These are phyloP conservation scores for Melanargia galathea DNA, from an alignment of 2,888 invertebrate species.

Conservation along the genomic window DNA sequence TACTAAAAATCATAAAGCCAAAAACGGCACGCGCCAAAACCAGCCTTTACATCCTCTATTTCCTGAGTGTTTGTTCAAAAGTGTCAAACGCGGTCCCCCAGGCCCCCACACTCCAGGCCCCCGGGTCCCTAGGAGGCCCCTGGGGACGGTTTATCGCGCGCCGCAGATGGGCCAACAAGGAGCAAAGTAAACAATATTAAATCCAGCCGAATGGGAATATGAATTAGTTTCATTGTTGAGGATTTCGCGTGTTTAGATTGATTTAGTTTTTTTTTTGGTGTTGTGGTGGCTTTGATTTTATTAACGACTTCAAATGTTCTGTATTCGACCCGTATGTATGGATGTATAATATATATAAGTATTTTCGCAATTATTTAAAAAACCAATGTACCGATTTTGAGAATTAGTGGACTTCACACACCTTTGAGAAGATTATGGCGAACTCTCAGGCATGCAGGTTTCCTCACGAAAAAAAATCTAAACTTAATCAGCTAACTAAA, in stretches of 20 bases:
- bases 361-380: too few species aligned
- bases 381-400: too few species aligned
- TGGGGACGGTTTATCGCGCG: constrained; percentile 48
- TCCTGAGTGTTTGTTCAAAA: constrained; percentile 18
- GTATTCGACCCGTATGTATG: too few species aligned
- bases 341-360: too few species aligned
- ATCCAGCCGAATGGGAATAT: constrained; percentile 45
- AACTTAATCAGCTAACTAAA: too few species aligned
- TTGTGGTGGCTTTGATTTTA: constrained; percentile 4
- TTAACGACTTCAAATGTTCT: not conserved
- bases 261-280: constrained; percentile 7
- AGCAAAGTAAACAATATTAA: constrained; percentile 45
- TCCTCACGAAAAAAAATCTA: too few species aligned
- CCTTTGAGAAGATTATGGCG: too few species aligned
- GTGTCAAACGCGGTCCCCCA: constrained; percentile 14
- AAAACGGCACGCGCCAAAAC: constrained; percentile 15
- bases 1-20: constrained; percentile 17
- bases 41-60: constrained; percentile 2
- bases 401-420: too few species aligned
- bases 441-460: too few species aligned
- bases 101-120: constrained; percentile 17
- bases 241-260: not conserved
- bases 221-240: constrained; percentile 45
- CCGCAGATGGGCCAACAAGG: constrained; percentile 43
- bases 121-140: constrained; percentile 17